Evolutionary conservation across 2,113 vertebrate species (phyloP).

Genomic region (Microcebus ravelobensis): DNA sequence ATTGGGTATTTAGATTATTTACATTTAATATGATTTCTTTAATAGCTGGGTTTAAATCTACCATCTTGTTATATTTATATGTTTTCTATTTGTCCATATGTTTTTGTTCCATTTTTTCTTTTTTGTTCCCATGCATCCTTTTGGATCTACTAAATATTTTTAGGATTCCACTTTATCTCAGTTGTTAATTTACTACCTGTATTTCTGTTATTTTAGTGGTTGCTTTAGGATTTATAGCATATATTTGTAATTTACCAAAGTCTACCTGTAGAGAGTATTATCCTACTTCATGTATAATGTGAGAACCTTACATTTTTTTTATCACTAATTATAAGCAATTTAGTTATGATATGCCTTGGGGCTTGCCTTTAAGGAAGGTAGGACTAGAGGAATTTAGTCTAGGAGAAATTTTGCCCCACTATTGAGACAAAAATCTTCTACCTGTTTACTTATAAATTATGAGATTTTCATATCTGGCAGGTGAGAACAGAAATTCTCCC

Average conservation of each 20-base stretch:
- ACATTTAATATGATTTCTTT: constrained; percentile 29
- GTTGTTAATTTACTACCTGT: background rate
- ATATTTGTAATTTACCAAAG: background rate
- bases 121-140: background rate
- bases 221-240: constrained; percentile 1
- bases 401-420: background rate
- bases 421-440: background rate
- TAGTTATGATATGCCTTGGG: background rate
- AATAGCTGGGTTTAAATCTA: background rate
- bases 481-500: background rate
- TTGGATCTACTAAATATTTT: background rate
- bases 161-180: constrained; percentile 1
- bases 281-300: background rate
- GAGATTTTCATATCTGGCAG: background rate
- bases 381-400: background rate
- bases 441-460: background rate
- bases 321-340: constrained; percentile 31
- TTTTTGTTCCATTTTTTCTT: background rate
- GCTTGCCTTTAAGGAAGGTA: constrained; percentile 35
- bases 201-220: background rate
- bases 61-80: background rate
- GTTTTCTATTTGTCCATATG: background rate
- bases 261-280: background rate
- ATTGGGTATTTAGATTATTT: background rate
- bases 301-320: constrained; percentile 32